These are phyloP conservation scores for Xiphophorus couchianus DNA, from an alignment of 2,113 vertebrate species.

Conservation along the genomic window DNA sequence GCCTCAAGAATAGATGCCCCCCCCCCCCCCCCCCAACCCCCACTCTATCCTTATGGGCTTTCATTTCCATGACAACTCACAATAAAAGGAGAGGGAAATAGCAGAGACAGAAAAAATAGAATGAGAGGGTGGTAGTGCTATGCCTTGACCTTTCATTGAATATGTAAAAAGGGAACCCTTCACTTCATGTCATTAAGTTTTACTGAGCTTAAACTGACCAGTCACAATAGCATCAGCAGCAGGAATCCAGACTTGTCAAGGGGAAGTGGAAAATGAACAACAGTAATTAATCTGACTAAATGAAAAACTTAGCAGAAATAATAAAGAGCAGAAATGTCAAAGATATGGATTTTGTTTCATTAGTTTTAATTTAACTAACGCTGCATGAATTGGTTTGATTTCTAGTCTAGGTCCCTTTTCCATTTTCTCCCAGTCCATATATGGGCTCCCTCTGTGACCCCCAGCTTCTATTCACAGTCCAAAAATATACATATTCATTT, in stretches of 20 bases:
- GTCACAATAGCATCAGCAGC: background rate
- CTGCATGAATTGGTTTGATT: background rate
- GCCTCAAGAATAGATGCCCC: conserved; percentile 66
- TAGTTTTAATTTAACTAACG: background rate
- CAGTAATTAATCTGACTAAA: background rate
- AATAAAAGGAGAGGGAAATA: conserved; percentile 46
- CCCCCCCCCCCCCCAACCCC: conserved; percentile 12
- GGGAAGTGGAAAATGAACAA: background rate
- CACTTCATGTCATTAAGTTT: conserved; percentile 23
- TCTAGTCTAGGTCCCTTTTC: background rate
- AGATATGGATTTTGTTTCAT: background rate
- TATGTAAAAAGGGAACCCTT: conserved; percentile 41
- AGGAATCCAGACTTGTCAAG: background rate
- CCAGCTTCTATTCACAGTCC: background rate
- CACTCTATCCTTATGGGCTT: conserved; percentile 36
- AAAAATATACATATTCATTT: background rate
- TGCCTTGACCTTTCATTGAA: conserved; percentile 51
- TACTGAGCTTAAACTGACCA: conserved; percentile 48
- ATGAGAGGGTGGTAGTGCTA: conserved; percentile 59
- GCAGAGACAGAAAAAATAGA: conserved; percentile 55
- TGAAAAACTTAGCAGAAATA: background rate
- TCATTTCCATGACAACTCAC: conserved; percentile 81
- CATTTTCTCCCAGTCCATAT: background rate
- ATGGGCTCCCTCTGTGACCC: background rate
- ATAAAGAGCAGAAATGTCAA: background rate